phyloP scores from a whole-genome alignment of 2,113 vertebrate species.

The Perca flavescens region DNA sequence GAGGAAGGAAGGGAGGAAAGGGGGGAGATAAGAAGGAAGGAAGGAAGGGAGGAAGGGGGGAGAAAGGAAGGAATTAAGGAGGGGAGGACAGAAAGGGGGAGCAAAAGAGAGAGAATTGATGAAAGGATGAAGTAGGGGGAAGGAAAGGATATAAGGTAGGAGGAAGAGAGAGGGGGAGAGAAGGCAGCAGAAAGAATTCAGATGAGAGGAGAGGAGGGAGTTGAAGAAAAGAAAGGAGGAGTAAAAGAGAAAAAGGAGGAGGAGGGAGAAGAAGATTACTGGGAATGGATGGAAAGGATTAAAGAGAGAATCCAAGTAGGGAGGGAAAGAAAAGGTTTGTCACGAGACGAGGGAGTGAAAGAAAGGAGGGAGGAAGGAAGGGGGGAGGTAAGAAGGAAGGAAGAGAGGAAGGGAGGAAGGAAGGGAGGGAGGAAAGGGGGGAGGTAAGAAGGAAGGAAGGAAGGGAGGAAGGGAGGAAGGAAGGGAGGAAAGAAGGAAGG shows the following conservation, averaged over 20 bases:
- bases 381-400: too few relatives aligned
- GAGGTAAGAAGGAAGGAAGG: too few relatives aligned
- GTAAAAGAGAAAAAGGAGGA: neutral
- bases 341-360: conserved; percentile 11
- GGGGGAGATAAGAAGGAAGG: too few relatives aligned
- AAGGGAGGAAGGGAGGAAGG: too few relatives aligned
- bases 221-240: neutral
- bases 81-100: neutral
- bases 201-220: too few relatives aligned
- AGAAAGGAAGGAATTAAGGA: neutral
- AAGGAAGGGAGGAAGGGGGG: neutral
- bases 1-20: too few relatives aligned
- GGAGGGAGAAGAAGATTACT: neutral
- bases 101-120: neutral
- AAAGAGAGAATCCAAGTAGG: neutral
- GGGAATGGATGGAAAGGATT: neutral
- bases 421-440: too few relatives aligned
- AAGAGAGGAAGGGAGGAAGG: too few relatives aligned
- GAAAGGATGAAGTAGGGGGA: neutral
- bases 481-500: neutral
- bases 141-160: neutral
- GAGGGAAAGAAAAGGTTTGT: conserved; percentile 24
- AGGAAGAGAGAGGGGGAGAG: neutral
- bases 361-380: neutral
- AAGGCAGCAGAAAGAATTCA: neutral